Conservation (phyloP, 35 echinoderm and acorn worm species). For the Apostichopus japonicus region DNA sequence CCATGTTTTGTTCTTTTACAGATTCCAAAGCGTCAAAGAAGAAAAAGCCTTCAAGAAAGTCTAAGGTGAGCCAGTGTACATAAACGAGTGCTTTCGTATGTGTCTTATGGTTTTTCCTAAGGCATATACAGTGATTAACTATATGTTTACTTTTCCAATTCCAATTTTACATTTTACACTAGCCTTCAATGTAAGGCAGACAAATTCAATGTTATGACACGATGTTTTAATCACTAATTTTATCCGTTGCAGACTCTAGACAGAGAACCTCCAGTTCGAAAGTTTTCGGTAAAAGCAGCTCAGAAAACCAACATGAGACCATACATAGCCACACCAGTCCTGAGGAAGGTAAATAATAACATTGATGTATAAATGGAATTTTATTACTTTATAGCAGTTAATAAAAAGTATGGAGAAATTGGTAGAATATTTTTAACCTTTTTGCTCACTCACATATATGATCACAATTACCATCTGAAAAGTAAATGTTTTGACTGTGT, state of each 20-base stretch:
- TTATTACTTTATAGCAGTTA: not conserved
- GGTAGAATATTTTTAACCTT: too few relatives aligned
- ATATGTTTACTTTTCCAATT: not conserved
- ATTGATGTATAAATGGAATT: not conserved
- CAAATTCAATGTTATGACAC: too few relatives aligned
- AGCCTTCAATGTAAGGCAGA: not conserved
- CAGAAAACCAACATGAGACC: conserved; percentile 77
- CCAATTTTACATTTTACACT: not conserved
- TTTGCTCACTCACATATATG: too few relatives aligned
- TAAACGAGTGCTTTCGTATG: too few relatives aligned
- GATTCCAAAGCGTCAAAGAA: not conserved
- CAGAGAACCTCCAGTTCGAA: conserved; percentile 37
- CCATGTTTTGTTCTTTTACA: not conserved
- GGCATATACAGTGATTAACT: not conserved
- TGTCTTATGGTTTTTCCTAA: too few relatives aligned
- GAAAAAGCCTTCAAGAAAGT: not conserved
- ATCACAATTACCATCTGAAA: too few relatives aligned
- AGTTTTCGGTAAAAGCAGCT: conserved; percentile 25
- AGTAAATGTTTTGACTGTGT: too few relatives aligned
- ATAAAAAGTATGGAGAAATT: too few relatives aligned
- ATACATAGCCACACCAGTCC: conserved; percentile 86
- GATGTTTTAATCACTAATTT: too few relatives aligned
- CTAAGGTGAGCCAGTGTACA: not conserved
- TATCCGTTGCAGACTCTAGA: not conserved
- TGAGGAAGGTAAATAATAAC: conserved; percentile 73